Conservation (phyloP, 2,113 vertebrate species). For the Anhinga anhinga region DNA sequence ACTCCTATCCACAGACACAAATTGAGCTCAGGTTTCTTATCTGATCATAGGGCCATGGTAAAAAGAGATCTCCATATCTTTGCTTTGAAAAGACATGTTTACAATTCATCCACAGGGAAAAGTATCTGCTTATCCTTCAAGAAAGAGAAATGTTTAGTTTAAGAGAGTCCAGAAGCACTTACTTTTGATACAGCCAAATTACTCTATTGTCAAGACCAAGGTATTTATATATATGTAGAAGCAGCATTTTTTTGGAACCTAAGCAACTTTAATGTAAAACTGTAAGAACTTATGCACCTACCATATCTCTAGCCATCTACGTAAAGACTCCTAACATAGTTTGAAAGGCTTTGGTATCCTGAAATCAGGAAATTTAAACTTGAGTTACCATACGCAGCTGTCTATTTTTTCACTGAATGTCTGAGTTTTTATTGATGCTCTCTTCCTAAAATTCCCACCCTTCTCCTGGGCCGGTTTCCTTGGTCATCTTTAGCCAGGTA, state of each 20-base stretch:
- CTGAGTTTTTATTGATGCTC: background rate
- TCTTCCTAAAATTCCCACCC: background rate
- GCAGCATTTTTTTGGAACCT: background rate
- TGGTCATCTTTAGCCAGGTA: background rate
- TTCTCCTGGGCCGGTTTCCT: background rate
- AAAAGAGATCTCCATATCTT: background rate
- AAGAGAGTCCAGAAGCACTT: background rate
- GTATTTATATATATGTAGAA: background rate
- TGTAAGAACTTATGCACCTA: background rate
- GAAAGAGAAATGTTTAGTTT: background rate
- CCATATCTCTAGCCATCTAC: background rate
- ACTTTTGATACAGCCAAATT: background rate
- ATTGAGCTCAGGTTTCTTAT: background rate
- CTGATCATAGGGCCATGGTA: background rate
- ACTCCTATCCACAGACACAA: background rate
- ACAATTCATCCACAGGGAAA: background rate
- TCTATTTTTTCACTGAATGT: background rate
- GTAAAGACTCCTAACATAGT: background rate
- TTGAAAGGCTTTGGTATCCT: background rate
- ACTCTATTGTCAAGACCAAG: background rate
- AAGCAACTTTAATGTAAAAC: background rate
- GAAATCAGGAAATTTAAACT: background rate
- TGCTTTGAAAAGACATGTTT: background rate
- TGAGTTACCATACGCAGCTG: background rate
- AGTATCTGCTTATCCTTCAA: background rate